phyloP scores from a whole-genome alignment of 2,888 invertebrate genomes.

The Netelia fuscicornis region DNA sequence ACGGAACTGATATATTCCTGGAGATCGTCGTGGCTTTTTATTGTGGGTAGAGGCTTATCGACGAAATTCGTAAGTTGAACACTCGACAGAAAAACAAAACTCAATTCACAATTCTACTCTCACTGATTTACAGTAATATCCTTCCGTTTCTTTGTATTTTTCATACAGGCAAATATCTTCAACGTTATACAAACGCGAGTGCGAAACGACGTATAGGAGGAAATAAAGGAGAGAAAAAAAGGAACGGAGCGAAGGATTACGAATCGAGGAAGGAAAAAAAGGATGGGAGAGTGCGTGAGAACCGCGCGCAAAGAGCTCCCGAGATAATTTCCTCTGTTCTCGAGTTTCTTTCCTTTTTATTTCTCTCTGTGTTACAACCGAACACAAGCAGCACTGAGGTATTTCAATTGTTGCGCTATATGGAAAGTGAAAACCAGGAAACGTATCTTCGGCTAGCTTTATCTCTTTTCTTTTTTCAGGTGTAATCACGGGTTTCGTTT shows the following conservation, averaged over 20 bases:
- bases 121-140: not conserved
- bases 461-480: conserved; percentile 49
- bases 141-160: not conserved
- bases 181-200: not conserved
- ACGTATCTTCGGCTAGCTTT: conserved; percentile 70
- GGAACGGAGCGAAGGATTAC: not conserved
- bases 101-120: too few species aligned
- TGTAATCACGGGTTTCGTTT: conserved; percentile 23
- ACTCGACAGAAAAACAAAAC: not conserved
- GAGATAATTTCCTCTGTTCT: conserved; percentile 49
- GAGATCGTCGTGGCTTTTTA: not conserved
- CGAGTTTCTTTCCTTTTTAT: conserved; percentile 36
- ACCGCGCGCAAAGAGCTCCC: conserved; percentile 40
- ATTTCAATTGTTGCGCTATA: conserved; percentile 49
- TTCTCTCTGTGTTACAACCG: conserved; percentile 25
- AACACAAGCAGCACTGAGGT: conserved; percentile 28
- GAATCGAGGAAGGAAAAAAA: not conserved
- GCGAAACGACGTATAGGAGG: not conserved
- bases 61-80: not conserved
- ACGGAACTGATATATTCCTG: conserved; percentile 45
- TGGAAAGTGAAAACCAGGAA: conserved; percentile 66
- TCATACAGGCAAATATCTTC: not conserved
- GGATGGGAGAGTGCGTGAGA: conserved; percentile 51
- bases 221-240: not conserved
- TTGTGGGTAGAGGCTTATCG: not conserved